phyloP scores from a whole-genome alignment of 2,113 vertebrate species.

The Xiphophorus hellerii region DNA sequence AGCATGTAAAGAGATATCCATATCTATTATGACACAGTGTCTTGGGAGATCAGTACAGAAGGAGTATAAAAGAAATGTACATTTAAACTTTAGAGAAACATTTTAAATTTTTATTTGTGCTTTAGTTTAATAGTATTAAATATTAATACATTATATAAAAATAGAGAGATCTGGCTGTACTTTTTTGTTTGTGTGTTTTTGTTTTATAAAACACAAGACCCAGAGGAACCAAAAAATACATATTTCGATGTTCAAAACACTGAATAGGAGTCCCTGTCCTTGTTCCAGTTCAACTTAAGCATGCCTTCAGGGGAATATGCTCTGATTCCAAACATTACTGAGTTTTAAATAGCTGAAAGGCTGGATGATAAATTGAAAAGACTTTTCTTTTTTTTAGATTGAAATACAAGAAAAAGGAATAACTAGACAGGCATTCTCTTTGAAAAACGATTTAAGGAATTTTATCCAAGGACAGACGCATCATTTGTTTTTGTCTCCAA shows the following conservation, averaged over 20 bases:
- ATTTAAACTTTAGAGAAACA: no score
- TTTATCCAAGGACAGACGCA: slow-evolving; percentile 39
- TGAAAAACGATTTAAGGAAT: slow-evolving; percentile 30
- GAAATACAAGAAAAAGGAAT: slow-evolving; percentile 61
- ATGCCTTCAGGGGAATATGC: slow-evolving; percentile 50
- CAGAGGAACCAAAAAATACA: slow-evolving; percentile 29
- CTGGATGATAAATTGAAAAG: slow-evolving; percentile 48
- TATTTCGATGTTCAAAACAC: slow-evolving; percentile 44
- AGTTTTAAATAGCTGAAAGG: slow-evolving; percentile 57
- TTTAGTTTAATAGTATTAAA: slow-evolving; percentile 18
- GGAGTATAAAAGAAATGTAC: slow-evolving; percentile 3
- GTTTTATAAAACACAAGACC: slow-evolving; percentile 42
- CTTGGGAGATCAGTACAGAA: slow-evolving; percentile 4
- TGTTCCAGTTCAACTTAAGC: slow-evolving; percentile 29
- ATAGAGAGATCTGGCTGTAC: slow-evolving; percentile 11
- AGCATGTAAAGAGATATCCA: slow-evolving; percentile 29
- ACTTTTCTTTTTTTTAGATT: slow-evolving; percentile 64
- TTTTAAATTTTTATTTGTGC: background rate
- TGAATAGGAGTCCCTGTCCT: slow-evolving; percentile 25
- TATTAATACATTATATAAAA: slow-evolving; percentile 13
- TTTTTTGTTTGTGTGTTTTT: background rate
- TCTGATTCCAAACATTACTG: slow-evolving; percentile 46
- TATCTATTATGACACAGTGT: background rate
- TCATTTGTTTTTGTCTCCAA: slow-evolving; percentile 23
- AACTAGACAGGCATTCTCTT: slow-evolving; percentile 45